Evolutionary conservation across 2,888 invertebrate species (phyloP).

Genomic region (Helobdella robusta): DNA sequence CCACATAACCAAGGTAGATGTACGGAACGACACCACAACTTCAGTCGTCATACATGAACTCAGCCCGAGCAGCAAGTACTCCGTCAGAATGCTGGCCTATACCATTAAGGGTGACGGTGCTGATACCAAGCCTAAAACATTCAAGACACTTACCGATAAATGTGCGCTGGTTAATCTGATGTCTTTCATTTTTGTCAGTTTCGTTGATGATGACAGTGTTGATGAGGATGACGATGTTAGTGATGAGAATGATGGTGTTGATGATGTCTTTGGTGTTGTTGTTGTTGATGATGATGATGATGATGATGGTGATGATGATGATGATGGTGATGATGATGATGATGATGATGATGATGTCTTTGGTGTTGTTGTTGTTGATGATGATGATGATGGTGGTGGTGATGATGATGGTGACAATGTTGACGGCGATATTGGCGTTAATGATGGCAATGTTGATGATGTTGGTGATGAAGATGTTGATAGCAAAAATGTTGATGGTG

Average conservation of each 20-base stretch:
- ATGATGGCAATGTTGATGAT: too few relatives aligned
- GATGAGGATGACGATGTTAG: conserved; percentile 20
- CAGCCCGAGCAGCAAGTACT: conserved; percentile 79
- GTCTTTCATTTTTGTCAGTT: neutral
- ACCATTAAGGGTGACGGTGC: conserved; percentile 94
- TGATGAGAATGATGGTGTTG: conserved; percentile 18
- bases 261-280: too few relatives aligned
- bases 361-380: conserved; percentile 6
- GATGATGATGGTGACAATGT: conserved; percentile 10
- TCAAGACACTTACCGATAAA: conserved; percentile 58
- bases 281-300: conserved; percentile 23
- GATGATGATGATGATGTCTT: conserved; percentile 20
- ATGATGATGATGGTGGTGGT: conserved; percentile 3
- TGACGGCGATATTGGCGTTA: too few relatives aligned
- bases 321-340: conserved; percentile 23
- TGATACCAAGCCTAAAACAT: conserved; percentile 63
- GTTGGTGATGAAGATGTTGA: too few relatives aligned
- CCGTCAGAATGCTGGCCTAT: conserved; percentile 76
- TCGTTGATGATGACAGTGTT: neutral
- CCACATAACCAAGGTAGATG: neutral
- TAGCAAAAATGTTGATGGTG: too few relatives aligned
- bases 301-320: conserved; percentile 22
- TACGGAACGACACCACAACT: too few relatives aligned
- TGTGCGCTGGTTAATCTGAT: neutral
- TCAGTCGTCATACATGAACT: neutral